Base-by-base conservation (phyloP, 2,797 vertebrate species). In the Sebastes steindachneri region DNA sequence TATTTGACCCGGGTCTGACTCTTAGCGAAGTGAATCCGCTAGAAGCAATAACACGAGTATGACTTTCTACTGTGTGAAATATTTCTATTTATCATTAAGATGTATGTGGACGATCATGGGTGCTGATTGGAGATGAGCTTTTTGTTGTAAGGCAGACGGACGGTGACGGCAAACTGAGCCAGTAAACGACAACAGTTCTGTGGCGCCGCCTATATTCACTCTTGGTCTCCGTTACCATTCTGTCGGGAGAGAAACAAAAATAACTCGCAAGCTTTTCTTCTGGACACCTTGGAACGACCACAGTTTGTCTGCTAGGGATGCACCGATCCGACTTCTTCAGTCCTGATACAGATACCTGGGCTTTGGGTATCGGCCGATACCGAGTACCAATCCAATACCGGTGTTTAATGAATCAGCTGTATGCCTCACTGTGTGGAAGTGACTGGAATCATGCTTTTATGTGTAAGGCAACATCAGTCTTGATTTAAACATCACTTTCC, bases 21-120 rank as follows among this genome's bases (percentile, higher is more conserved):
- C 58, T 86, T 80, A 25, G 82, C 68, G 54, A 79, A 77, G 66
- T 64, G 65, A 70, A 84, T 90, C 85, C 65, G 70, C 92, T 76
- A 88, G 79, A 93, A 95, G 95, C 95, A 96, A 96, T 96, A 96
- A 95, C 66, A 85, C 9, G 12, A 88, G 79, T 91, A 89, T 80
- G 81, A 89, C 79, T 94, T 93, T 93, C 19, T 93, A 91, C 77
- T 90, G 84, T 92, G 82, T 93, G 80, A 90, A 84, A 80, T 75
- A 77, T 92, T 92, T 87, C 7, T 94, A 92, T 93, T 93, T 90
- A 93, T 94, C 91, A 74, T 82, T 45, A 62, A 75, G 1, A 68
- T 77, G 55, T 86, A 25, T 33, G 53, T 65, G 79, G 73, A 84
- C 35, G 73, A 79, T 77, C 45, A 57, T 67, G 60, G 90, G 88